Evolutionary conservation across 2,888 invertebrate genomes (phyloP).

Genomic region (Hydrotaea cyrtoneurina): DNA sequence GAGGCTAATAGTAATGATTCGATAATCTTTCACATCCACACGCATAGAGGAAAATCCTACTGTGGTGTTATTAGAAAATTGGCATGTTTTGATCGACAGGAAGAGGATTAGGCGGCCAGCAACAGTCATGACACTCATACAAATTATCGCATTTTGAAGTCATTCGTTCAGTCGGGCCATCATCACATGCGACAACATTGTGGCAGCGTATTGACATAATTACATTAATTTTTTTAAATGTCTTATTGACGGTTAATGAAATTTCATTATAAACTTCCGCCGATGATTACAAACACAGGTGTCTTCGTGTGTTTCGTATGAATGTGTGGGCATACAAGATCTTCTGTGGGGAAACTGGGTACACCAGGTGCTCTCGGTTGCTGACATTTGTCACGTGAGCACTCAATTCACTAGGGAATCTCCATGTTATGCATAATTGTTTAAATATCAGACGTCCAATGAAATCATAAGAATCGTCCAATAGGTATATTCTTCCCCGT

Average conservation of each 20-base stretch:
- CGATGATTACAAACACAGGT: constrained; percentile 45
- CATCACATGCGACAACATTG: not conserved
- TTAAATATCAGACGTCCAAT: too few species aligned
- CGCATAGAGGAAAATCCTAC: constrained; percentile 46
- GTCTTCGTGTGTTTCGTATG: constrained; percentile 23
- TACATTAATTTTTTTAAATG: constrained; percentile 51
- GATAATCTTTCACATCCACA: constrained; percentile 13
- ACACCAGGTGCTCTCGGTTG: constrained; percentile 3
- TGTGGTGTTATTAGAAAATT: constrained; percentile 43
- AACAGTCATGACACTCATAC: constrained; percentile 43
- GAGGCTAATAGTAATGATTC: constrained; percentile 16
- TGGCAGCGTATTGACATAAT: constrained; percentile 39
- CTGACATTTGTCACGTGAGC: too few species aligned
- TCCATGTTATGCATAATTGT: too few species aligned
- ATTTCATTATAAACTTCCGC: constrained; percentile 53
- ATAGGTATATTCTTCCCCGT: too few species aligned
- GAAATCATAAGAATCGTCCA: too few species aligned
- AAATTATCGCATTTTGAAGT: constrained; percentile 7
- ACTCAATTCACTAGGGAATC: too few species aligned
- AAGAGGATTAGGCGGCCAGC: constrained; percentile 49
- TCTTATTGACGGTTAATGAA: constrained; percentile 43
- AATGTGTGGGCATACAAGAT: not conserved
- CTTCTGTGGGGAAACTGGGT: not conserved
- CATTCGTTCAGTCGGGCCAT: not conserved
- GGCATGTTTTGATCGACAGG: constrained; percentile 57